Base-by-base conservation (phyloP, 2,113 vertebrate species). In the Lonchura striata region DNA sequence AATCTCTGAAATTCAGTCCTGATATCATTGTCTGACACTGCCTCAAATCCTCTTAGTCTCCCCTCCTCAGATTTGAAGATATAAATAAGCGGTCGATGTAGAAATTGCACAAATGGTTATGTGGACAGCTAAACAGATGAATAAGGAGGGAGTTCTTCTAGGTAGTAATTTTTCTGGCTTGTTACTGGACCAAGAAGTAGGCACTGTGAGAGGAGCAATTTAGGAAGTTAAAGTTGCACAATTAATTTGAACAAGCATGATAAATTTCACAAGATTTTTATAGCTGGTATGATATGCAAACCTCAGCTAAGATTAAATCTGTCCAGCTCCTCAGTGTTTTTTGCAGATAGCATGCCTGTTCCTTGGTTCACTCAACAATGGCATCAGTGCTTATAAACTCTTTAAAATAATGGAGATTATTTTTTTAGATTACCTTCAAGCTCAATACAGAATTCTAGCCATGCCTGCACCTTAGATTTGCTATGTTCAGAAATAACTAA, bases 381-480 rank as follows among this genome's bases (percentile, higher is more conserved):
- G 6, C n/a, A 42, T 84, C 22, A 6, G 80, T 75, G 83, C 77
- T 92, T 44, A 75, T 33, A 78, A 76, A 87, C 93, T 90, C 25
- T 47, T 56, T 65, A 50, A 74, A 78, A 49, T 61, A 80, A 75
- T 5, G 5, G 11, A 39, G 50, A 4, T n/a, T 79, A 78, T 88
- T 94, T 78, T 78, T 92, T 88, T 50, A 89, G 37, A n/a, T 70
- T 95, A 44, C 15, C 21, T 91, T 84, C 82, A 81, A 88, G 17
- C 39, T 44, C 44, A 56, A 93, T 69, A 74, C 16, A 79, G 50
- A 64, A 83, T 91, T 95, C 74, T 46, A 83, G 20, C 24, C 14
- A 50, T 42, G 37, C 14, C 23, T 63, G 37, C 6, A 33, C 35
- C 30, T 86, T 64, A 70, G 65, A 87, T 74, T 90, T 95, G 54